These are phyloP conservation scores for Orientallactaga sibirica DNA, from an alignment of 2,797 vertebrate genomes.

Conservation along the genomic window DNA sequence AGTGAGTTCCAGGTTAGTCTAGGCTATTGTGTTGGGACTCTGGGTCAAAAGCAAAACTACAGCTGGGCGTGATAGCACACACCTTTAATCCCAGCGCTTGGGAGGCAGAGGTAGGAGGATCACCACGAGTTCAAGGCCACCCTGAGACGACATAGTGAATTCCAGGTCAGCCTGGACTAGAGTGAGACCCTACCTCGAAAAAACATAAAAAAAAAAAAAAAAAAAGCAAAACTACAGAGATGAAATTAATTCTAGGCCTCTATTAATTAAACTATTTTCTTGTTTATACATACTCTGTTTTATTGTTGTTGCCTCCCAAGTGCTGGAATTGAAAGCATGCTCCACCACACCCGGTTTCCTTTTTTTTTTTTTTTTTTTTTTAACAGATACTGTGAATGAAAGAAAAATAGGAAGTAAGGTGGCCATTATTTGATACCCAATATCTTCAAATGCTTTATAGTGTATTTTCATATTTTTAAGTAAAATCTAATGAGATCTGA, in stretches of 20 bases:
- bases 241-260: background rate
- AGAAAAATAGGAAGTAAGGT: constrained; percentile 11
- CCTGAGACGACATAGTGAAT: too few species aligned
- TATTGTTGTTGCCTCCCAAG: too few species aligned
- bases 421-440: background rate
- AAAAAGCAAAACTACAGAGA: background rate
- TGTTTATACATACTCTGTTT: background rate
- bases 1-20: background rate
- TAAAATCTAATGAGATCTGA: constrained; percentile 1
- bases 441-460: background rate
- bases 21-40: background rate
- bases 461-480: constrained; percentile 46
- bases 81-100: too few species aligned
- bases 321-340: too few species aligned
- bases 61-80: background rate
- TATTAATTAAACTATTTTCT: background rate
- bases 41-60: background rate
- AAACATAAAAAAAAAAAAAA: too few species aligned
- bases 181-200: too few species aligned
- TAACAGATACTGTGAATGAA: background rate
- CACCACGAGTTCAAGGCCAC: too few species aligned
- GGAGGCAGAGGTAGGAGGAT: too few species aligned
- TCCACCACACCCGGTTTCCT: too few species aligned
- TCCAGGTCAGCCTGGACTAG: too few species aligned
- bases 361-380: too few species aligned